Evolutionary conservation across 2,113 vertebrate species (phyloP).

Genomic region (Tupaia tana): DNA sequence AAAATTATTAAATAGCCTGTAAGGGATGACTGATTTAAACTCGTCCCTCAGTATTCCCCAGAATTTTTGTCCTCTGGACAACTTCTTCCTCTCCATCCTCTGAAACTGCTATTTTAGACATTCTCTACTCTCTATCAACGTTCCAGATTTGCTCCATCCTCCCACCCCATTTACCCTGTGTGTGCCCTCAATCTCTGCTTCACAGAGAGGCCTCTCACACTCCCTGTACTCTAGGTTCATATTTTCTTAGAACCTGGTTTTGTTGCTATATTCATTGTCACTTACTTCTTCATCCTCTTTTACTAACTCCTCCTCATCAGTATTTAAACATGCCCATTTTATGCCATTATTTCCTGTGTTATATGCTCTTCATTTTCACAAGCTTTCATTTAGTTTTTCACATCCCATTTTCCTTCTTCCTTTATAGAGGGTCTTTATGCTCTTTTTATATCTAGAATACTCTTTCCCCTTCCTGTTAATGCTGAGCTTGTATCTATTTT

Average conservation of each 20-base stretch:
- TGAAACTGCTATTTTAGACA: slow-evolving; percentile 7
- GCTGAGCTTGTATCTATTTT: neutral
- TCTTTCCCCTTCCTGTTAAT: neutral
- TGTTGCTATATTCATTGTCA: neutral
- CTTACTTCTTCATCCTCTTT: neutral
- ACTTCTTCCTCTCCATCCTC: neutral
- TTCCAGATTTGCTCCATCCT: neutral
- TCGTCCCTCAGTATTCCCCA: neutral
- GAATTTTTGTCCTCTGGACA: slow-evolving; percentile 22
- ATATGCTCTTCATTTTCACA: neutral
- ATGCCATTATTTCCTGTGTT: neutral
- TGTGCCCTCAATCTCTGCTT: neutral
- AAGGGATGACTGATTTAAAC: slow-evolving; percentile 41
- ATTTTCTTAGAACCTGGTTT: neutral
- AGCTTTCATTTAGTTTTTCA: neutral
- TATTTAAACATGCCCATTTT: neutral
- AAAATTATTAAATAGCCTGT: slow-evolving; percentile 9
- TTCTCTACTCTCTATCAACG: neutral
- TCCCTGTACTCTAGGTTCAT: neutral
- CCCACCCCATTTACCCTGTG: neutral
- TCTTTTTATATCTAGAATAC: neutral
- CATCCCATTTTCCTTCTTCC: neutral
- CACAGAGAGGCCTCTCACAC: neutral
- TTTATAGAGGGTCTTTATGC: neutral
- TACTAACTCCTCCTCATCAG: neutral